Base-by-base conservation (phyloP, 1,140 invertebrate genomes). In the Euwallacea fornicatus region DNA sequence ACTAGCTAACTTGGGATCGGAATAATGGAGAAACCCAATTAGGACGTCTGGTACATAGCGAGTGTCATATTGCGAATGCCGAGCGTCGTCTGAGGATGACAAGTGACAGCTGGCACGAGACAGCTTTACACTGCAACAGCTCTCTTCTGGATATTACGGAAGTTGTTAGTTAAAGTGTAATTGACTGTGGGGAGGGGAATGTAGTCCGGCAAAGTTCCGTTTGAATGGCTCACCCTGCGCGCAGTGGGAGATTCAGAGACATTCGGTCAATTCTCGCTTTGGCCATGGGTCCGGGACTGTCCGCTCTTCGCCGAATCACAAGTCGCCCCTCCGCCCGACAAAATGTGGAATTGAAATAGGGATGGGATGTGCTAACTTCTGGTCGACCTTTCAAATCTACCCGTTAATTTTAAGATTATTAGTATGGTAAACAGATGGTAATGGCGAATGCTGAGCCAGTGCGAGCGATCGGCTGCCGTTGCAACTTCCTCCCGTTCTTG, bases 401-500 rank as follows among this genome's bases (percentile, higher is more conserved):
- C 13, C 10, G 65, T 67, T 67, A 60, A 44, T 68, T 68, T 60
- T 68, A 50, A 60, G 66, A 68, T 68, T 60, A 68, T 68, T 68
- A 68, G 66, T 60, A 68, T 68, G 66, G 66, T 68, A 68, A 68
- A 68, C 66, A 68, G 66, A 68, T 68, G 56, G 54, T 68, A 68
- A 68, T 68, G 41, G 58, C 55, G 42, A 50, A 16, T 60, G 54
- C 65, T 55, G 54, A 58, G 15, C 42, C 10, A 33, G 7, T 58
- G 55, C 65, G 50, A 55, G 33, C 33, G 47, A 21, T 15, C 53
- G 41, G 55, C 65, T 68, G 66, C 55, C 54, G 60, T 58, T 68
- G 41, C 44, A 60, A 60, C 63, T 65, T 65, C 42, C 43, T 10
- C 10, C 11, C 43, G 21, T 33, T 33, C 21, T 33, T 33, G 21